These are phyloP conservation scores for Oceanites oceanicus DNA, from an alignment of 2,113 vertebrate genomes.

Conservation along the genomic window DNA sequence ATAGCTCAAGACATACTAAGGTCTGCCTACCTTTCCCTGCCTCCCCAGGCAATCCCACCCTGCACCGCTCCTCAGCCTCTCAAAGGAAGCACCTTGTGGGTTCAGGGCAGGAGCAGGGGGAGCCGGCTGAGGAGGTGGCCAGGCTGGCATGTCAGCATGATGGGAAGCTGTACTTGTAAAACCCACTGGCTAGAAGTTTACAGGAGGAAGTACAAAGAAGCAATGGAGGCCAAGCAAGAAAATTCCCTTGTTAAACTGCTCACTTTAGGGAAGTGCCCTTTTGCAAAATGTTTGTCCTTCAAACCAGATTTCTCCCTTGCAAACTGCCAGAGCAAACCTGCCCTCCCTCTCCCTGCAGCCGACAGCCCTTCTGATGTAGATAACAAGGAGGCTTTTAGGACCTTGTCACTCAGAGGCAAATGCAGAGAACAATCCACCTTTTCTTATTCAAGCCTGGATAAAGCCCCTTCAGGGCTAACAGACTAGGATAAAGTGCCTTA, in stretches of 20 bases:
- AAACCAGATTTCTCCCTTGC: not conserved
- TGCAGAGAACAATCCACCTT: not conserved
- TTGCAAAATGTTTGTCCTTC: not conserved
- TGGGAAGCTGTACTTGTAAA: not conserved
- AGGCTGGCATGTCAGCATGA: not conserved
- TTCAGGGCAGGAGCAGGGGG: not conserved
- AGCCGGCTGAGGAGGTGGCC: not conserved
- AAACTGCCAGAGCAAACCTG: not conserved
- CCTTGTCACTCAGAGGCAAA: not conserved
- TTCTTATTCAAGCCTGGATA: not conserved
- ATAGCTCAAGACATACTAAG: not conserved
- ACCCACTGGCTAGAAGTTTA: not conserved
- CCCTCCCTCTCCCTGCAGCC: not conserved
- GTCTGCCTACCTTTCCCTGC: not conserved
- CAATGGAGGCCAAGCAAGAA: not conserved
- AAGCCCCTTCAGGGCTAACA: not conserved
- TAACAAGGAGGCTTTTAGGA: not conserved
- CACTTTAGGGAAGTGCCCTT: not conserved
- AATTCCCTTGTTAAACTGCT: not conserved
- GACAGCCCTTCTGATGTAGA: not conserved
- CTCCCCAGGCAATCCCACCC: not conserved
- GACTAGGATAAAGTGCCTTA: not conserved
- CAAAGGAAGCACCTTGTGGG: not conserved
- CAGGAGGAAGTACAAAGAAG: not conserved
- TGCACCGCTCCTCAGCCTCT: not conserved